Conservation (phyloP, 1,140 invertebrate species). For the Cotesia typhae region DNA sequence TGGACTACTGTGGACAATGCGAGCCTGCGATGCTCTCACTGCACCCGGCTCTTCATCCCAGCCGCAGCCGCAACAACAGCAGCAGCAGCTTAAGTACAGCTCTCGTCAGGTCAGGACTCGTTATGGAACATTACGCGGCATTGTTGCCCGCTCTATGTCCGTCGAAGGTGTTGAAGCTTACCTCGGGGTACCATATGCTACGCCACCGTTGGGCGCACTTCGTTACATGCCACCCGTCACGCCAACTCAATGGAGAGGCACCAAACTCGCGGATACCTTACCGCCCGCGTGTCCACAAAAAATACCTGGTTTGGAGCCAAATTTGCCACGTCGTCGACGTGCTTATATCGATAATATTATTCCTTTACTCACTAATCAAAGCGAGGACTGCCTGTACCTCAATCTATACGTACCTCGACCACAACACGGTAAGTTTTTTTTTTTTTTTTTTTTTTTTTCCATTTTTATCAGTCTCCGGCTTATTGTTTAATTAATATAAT, state of each 20-base stretch:
- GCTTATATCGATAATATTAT: slow-evolving; percentile 83
- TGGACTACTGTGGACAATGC: neutral
- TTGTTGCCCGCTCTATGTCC: slow-evolving; percentile 79
- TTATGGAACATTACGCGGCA: slow-evolving; percentile 85
- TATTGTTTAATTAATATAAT: neutral
- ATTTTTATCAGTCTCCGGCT: neutral
- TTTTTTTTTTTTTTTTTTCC: neutral
- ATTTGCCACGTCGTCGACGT: slow-evolving; percentile 80
- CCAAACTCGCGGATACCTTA: slow-evolving; percentile 81
- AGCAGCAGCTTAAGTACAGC: slow-evolving; percentile 71
- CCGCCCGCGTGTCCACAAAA: slow-evolving; percentile 91
- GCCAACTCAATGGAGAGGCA: slow-evolving; percentile 85
- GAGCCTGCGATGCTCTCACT: neutral
- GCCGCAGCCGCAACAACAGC: slow-evolving; percentile 27
- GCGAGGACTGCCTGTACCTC: slow-evolving; percentile 96
- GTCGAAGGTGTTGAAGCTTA: slow-evolving; percentile 85
- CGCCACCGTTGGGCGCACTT: slow-evolving; percentile 78
- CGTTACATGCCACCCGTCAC: slow-evolving; percentile 95
- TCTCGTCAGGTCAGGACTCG: slow-evolving; percentile 84
- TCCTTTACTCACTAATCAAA: slow-evolving; percentile 86
- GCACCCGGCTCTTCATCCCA: slow-evolving; percentile 6
- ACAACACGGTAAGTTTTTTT: slow-evolving; percentile 69
- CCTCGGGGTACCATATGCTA: slow-evolving; percentile 93
- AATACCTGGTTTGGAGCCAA: slow-evolving; percentile 78
- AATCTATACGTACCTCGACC: slow-evolving; percentile 92